Conservation (phyloP, 2,797 vertebrate species). For the Novumbra hubbsi region DNA sequence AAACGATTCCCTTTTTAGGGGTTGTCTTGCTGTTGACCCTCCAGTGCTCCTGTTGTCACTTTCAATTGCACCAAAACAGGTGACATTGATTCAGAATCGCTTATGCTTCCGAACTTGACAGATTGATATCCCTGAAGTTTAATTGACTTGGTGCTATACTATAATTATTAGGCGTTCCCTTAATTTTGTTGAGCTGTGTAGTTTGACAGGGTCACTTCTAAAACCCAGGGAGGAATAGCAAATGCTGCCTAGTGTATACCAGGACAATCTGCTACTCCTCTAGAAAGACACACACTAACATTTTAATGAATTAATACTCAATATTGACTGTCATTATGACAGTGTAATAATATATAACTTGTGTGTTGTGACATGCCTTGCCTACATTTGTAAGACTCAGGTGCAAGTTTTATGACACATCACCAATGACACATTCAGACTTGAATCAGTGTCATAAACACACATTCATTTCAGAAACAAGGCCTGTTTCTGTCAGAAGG, state of each 20-base stretch:
- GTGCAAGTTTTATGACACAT: background rate
- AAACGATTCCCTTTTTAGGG: too few relatives aligned
- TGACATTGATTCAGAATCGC: too few relatives aligned
- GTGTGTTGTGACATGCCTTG: background rate
- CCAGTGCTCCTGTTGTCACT: too few relatives aligned
- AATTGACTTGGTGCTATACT: too few relatives aligned
- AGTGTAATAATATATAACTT: background rate
- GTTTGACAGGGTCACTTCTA: constrained; percentile 33
- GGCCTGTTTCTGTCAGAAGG: background rate
- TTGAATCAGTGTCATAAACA: background rate
- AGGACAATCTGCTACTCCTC: constrained; percentile 33
- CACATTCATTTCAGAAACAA: background rate
- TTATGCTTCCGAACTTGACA: too few relatives aligned
- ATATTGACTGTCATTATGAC: too few relatives aligned
- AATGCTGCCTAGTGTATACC: constrained; percentile 27
- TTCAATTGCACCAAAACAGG: too few relatives aligned
- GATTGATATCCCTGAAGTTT: too few relatives aligned
- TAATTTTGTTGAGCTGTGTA: too few relatives aligned
- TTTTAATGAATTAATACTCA: background rate
- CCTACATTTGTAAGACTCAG: background rate
- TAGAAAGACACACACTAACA: constrained; percentile 21
- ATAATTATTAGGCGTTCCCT: too few relatives aligned
- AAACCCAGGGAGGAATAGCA: constrained; percentile 8
- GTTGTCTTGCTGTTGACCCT: too few relatives aligned
- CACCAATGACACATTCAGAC: background rate